phyloP scores from a whole-genome alignment of 2,113 vertebrate genomes.

The Montifringilla adamsi region DNA sequence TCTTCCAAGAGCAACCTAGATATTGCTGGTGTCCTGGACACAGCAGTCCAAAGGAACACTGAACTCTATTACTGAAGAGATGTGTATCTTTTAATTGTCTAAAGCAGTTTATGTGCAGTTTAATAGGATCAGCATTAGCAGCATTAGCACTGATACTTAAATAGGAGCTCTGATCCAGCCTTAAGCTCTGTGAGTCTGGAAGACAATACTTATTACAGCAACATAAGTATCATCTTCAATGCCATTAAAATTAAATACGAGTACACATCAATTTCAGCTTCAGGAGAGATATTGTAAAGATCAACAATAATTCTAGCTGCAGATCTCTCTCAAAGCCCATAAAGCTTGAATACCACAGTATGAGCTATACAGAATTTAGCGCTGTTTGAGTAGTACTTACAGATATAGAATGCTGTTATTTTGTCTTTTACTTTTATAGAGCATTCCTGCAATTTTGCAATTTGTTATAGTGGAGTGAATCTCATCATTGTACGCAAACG shows the following conservation, averaged over 20 bases:
- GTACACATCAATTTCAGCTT: constrained; percentile 18
- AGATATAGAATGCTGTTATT: background rate
- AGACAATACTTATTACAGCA: constrained; percentile 10
- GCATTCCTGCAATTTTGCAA: background rate
- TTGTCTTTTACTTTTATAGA: background rate
- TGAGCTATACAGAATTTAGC: background rate
- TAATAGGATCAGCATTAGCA: constrained; percentile 24
- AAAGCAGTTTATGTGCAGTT: background rate
- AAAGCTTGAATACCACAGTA: background rate
- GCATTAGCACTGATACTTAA: background rate
- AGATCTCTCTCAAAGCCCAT: constrained; percentile 28
- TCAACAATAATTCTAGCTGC: constrained; percentile 48
- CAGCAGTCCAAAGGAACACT: background rate
- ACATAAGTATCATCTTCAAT: background rate
- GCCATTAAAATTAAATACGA: constrained; percentile 46
- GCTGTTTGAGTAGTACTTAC: background rate
- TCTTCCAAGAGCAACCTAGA: background rate
- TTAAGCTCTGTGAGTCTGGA: background rate
- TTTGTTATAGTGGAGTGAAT: background rate
- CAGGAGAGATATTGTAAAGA: constrained; percentile 13
- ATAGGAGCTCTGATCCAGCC: background rate
- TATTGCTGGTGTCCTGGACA: background rate
- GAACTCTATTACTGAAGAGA: background rate
- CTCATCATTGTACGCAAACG: background rate
- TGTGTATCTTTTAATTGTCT: background rate